These are phyloP conservation scores for Hyperopisus bebe DNA, from an alignment of 2,113 vertebrate genomes.

Conservation along the genomic window DNA sequence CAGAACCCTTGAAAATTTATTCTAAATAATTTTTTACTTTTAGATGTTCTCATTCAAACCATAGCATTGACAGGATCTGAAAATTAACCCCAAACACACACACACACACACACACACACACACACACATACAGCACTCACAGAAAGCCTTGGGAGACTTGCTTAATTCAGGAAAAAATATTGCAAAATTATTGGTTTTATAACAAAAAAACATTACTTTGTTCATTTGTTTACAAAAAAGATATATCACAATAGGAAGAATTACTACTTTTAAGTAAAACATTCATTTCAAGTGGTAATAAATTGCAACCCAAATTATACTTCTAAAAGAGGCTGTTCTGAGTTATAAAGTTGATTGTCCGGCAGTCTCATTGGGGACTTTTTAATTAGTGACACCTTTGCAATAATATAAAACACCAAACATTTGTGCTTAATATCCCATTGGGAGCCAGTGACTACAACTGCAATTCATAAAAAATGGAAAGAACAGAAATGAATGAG, in stretches of 20 bases:
- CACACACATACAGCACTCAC: not conserved
- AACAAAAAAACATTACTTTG: not conserved
- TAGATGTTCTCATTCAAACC: too few relatives aligned
- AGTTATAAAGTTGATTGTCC: not conserved
- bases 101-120: too few relatives aligned
- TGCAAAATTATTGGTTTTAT: not conserved
- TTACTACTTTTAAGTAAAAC: not conserved
- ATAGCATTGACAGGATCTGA: not conserved
- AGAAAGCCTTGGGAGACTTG: not conserved
- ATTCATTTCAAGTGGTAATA: not conserved
- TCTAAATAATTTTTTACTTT: too few relatives aligned
- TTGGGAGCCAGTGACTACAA: not conserved
- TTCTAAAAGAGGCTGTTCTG: not conserved
- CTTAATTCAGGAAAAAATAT: not conserved
- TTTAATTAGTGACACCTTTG: not conserved
- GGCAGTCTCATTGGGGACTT: too few relatives aligned
- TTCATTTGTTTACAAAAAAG: not conserved
- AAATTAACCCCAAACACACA: not conserved
- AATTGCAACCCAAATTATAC: not conserved
- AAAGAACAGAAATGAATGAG: not conserved
- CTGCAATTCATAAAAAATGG: not conserved
- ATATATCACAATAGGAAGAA: not conserved
- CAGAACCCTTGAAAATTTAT: too few relatives aligned
- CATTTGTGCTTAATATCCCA: not conserved
- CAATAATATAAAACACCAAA: not conserved